A percentile compares a stretch with the other conserved stretches of the same genome.
These are phyloP conservation scores for Empis livida DNA, from an alignment of 2,888 invertebrate genomes.

Conservation along the genomic window DNA sequence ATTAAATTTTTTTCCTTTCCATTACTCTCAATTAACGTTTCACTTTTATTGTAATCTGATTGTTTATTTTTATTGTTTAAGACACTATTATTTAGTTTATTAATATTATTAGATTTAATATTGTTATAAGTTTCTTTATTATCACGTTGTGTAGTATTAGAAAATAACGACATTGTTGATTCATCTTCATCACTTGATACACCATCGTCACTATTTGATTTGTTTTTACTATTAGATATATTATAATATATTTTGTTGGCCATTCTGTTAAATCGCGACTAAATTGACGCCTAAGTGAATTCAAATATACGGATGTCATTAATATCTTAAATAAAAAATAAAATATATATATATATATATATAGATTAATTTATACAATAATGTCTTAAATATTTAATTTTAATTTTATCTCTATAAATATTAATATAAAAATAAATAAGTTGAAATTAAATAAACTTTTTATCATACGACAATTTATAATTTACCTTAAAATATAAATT, in stretches of 20 bases:
- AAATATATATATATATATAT: background rate
- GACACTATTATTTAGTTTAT: no score
- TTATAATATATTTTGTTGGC: constrained; percentile 10
- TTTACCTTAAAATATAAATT: no score
- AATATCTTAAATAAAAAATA: constrained; percentile 11
- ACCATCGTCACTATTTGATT: background rate
- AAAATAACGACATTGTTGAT: no score
- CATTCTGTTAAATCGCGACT: constrained; percentile 37
- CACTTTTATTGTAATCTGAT: no score
- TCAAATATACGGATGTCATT: constrained; percentile 16
- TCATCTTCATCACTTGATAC: background rate
- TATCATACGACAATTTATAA: no score
- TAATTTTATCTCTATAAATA: background rate
- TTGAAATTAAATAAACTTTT: background rate
- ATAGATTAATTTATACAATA: no score
- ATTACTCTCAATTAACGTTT: no score
- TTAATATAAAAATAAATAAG: background rate
- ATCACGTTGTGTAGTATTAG: no score
- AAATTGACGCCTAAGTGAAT: constrained; percentile 27
- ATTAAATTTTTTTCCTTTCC: no score
- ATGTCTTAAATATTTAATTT: background rate
- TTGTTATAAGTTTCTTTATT: no score
- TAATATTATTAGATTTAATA: no score
- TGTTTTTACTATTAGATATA: background rate
- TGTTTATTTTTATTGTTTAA: no score